Base-by-base conservation (phyloP, 30 jellyfish, hydroid and myxozoan species). In the Aurelia aurita complex sp. Pacific region DNA sequence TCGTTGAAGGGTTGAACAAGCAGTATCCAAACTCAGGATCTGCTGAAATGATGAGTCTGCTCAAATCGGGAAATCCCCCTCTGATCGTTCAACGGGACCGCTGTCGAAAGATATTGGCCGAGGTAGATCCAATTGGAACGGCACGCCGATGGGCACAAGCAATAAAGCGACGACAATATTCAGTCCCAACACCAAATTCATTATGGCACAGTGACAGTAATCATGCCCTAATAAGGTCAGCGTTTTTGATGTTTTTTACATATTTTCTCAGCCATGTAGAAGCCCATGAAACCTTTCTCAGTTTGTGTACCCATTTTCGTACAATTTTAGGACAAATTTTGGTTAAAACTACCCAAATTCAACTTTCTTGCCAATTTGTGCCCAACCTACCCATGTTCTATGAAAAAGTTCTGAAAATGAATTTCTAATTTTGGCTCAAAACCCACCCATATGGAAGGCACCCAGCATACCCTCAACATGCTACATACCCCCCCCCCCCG, bases 81-180 rank as follows among this genome's bases (percentile, higher is more conserved):
- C 12, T 78, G 5, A 59, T 80, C 61, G 33, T 78, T 13, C 88
- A 59, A 61, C 43, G 79, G 18, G 83, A 78, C 34, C 65, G 46
- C 7, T 61, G 79, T 62, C 67, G 73, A 77, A 74, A 60, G 18
- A 23, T 35, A 36, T 77, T 78, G 17, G 68, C 79, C 5, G 80
- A 64, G 67, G 88, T 69, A 1, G 92, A 72, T 33, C 87, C 92
- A 4, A 79, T n/a, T 13, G 92, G 92, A 69, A 61, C 81, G 4
- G 78, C 81, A 2, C 70, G 76, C 55, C 42, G 79, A 38, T 59
- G 85, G 67, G 33, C 69, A 59, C 92, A 82, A 38, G 66, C 76
- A 1, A 55, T 82, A 9, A 46, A 33, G 38, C n/a, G 87, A 57
- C 67, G 92, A 71, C 13, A 35, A 9, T 82, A 72, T 67, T 13